phyloP scores from a whole-genome alignment of 2,797 vertebrate species.

The Acanthornis magna region DNA sequence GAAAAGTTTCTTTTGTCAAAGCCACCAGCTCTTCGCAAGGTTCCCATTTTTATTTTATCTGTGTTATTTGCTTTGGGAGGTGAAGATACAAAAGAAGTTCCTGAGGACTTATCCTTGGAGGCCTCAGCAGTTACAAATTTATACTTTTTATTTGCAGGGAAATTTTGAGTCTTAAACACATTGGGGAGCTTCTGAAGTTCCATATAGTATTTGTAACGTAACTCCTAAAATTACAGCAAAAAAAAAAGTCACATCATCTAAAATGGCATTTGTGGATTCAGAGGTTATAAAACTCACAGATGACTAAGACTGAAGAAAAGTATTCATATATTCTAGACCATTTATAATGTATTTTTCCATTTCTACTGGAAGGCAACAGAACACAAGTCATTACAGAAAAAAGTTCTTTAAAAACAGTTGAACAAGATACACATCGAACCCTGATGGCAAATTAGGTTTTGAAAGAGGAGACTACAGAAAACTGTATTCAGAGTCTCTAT shows the following conservation, averaged over 20 bases:
- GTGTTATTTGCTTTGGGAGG: neutral
- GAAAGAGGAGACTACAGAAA: neutral
- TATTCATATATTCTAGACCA: neutral
- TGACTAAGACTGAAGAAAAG: neutral
- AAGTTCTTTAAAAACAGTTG: neutral
- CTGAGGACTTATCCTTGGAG: neutral
- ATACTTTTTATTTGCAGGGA: conserved; percentile 19
- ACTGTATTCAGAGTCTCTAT: neutral
- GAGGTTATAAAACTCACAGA: neutral
- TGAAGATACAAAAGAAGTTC: neutral
- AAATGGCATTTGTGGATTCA: neutral
- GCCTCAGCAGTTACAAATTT: neutral
- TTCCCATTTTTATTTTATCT: neutral
- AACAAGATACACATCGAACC: neutral
- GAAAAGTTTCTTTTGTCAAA: neutral
- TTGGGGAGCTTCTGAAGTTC: neutral
- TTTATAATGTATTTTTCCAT: neutral
- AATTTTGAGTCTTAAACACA: conserved; percentile 7
- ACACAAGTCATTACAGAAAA: neutral
- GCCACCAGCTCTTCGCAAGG: neutral
- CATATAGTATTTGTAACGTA: conserved; percentile 67
- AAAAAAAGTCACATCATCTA: neutral
- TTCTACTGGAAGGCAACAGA: neutral
- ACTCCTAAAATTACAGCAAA: conserved; percentile 60
- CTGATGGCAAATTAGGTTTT: neutral